Base-by-base conservation (phyloP, 2,888 invertebrate genomes). In the Brachyopa scutellaris region DNA sequence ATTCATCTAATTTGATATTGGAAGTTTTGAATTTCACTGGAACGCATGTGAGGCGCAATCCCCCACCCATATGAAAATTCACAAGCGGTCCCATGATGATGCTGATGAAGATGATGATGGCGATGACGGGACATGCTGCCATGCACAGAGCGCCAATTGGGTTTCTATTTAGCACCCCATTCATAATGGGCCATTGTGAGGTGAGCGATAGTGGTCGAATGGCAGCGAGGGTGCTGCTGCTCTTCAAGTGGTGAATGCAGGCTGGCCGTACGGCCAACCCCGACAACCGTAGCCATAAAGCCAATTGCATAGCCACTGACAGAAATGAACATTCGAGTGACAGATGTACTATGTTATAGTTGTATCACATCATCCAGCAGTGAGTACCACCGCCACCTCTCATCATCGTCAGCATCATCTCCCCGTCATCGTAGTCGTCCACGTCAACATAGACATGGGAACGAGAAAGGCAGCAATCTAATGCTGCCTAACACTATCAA, bases 261-360 rank as follows among this genome's bases (percentile, higher is more conserved):
- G 55, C 26, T 38, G 61, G 36, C 47, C 47, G 36, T 62, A 69
- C 31, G 69, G 69, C 49, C 49, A 66, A 59, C 49, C 74, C 45
- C 21, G 38, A 21, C 61, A 80, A 62, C 67, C 67, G 45, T 59
- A 73, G 78, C 78, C 57, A 67, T 78, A 67, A 73, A 83, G 83
- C 78, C 83, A 83, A 83, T 83, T 78, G 78, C 72, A 83, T 57
- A 62, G 73, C 78, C 83, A 83, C 78, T 83, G 78, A 78, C 67
- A 83, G 55, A 83, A 78, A 83, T 83, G 83, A 83, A 83, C 83
- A 83, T 78, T 78, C 83, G 78, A 67, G 78, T 78, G 83, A 82
- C 82, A 82, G 82, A 82, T 77, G 82, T 76, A 82, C 70, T 74
- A 29, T 36, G 77, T 61, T 66, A 82, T 70, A 64, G 77, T 82